phyloP scores from a whole-genome alignment of 2,888 invertebrate genomes.

The Eilema caniola region DNA sequence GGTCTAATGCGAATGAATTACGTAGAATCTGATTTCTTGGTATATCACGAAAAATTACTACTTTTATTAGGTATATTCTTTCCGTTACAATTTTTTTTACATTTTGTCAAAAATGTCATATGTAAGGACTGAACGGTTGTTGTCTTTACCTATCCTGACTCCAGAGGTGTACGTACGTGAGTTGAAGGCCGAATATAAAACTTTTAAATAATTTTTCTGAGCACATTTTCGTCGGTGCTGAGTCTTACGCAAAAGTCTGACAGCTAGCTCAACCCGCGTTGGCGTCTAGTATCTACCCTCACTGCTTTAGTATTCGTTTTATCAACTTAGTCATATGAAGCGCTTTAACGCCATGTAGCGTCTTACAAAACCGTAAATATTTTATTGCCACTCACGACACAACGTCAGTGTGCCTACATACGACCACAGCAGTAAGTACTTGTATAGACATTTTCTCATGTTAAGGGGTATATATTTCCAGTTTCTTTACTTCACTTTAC shows the following conservation, averaged over 20 bases:
- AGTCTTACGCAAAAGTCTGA: neutral
- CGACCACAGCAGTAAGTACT: neutral
- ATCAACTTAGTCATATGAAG: neutral
- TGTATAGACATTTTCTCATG: neutral
- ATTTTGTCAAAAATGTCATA: no score
- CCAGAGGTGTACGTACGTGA: neutral
- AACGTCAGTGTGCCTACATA: conserved; percentile 5
- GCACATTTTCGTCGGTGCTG: neutral
- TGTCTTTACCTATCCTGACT: neutral
- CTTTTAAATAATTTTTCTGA: neutral
- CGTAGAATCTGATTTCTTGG: no score
- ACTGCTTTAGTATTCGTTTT: neutral
- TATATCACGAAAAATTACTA: no score
- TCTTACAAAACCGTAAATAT: neutral
- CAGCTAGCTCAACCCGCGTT: neutral
- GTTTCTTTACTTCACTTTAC: no score
- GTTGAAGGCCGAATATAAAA: no score
- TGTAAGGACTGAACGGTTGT: no score
- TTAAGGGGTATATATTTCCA: neutral
- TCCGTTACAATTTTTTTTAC: no score
- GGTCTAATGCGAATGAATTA: no score
- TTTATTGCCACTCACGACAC: neutral
- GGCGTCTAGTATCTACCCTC: neutral
- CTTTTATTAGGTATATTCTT: no score
- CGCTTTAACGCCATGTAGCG: neutral